Base-by-base conservation (phyloP, 2,888 invertebrate genomes). In the Caenorhabditis afra region DNA sequence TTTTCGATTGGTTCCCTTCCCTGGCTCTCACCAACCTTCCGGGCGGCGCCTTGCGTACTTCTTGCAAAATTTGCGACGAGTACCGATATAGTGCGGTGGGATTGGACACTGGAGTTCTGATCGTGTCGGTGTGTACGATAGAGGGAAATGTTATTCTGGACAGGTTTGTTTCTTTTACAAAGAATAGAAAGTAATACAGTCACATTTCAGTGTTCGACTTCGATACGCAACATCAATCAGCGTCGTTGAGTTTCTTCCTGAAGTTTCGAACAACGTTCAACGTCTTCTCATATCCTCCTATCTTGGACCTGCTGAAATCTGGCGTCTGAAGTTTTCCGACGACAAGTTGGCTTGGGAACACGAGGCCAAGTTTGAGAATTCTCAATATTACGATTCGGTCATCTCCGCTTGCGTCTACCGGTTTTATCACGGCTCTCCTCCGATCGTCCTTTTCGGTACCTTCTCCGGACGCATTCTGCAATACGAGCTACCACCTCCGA, bases 1-100 rank as follows among this genome's bases (percentile, higher is more conserved):
- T 77, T 10, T 81, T 77, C 50, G 77, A 81, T 11, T 67, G 66
- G 76, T 81, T 81, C 41, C 80, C 80, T 12, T 76, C 75, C 1
- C 18, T 81, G n/a, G 76, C 76, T 3, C 47, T 76, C 3, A 71
- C 71, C 14, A 76, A 71, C 64, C 45, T 77, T 12, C 76, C 80
- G 11, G 80, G 80, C 11, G 73, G 71, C 18, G 59, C 73, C 1
- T 18, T 81, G n/a, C 53, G 57, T 3, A 59, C 80, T 11, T 66
- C 76, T 0, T 81, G 71, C 44, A 66, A 61, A 22, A 67, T 73
- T 18, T 61, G 70, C n/a, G 16, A 52, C 1, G 57, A 55, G 14
- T 75, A 57, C 41, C 78, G 81, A 23, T 81, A 55, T 22, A 74
- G 66, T 47, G 74, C 71, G 7, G 68, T 75, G 39, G 81, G 81